These are phyloP conservation scores for Hyposoter dolosus DNA, from an alignment of 2,888 invertebrate species.

Conservation along the genomic window DNA sequence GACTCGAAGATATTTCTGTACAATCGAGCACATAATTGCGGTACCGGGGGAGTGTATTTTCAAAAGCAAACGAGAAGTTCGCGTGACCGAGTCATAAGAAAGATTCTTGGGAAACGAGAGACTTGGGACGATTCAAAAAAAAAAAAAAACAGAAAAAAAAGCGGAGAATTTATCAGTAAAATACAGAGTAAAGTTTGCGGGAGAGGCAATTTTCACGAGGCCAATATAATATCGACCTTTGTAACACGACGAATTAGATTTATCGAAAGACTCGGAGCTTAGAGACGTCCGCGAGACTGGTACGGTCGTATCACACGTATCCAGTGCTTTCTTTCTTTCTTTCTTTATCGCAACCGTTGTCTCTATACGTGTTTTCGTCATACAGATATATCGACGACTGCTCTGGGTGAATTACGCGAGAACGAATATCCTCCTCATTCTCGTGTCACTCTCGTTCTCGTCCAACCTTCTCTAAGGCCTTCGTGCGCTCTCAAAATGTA, in stretches of 20 bases:
- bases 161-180: conserved; percentile 39
- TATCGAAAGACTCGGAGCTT: conserved; percentile 64
- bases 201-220: conserved; percentile 54
- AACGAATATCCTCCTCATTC: conserved; percentile 23
- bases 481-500: conserved; percentile 50
- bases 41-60: not conserved
- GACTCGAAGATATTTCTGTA: conserved; percentile 3
- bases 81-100: conserved; percentile 64
- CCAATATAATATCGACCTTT: conserved; percentile 68
- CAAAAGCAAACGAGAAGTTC: conserved; percentile 57
- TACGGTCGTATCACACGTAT: conserved; percentile 63
- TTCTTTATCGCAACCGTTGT: conserved; percentile 57
- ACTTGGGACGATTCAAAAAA: conserved; percentile 7
- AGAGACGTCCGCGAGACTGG: conserved; percentile 68
- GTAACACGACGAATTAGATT: conserved; percentile 66
- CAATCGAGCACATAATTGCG: conserved; percentile 44
- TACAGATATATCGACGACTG: conserved; percentile 4
- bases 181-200: conserved; percentile 19
- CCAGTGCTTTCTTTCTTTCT: conserved; percentile 56
- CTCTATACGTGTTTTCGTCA: not conserved
- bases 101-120: conserved; percentile 12
- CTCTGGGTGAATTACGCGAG: conserved; percentile 18
- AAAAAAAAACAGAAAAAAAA: conserved; percentile 47
- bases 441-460: conserved; percentile 48
- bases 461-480: conserved; percentile 32